These are phyloP conservation scores for Adelosebastes latens DNA, from an alignment of 2,797 vertebrate species.

Conservation along the genomic window DNA sequence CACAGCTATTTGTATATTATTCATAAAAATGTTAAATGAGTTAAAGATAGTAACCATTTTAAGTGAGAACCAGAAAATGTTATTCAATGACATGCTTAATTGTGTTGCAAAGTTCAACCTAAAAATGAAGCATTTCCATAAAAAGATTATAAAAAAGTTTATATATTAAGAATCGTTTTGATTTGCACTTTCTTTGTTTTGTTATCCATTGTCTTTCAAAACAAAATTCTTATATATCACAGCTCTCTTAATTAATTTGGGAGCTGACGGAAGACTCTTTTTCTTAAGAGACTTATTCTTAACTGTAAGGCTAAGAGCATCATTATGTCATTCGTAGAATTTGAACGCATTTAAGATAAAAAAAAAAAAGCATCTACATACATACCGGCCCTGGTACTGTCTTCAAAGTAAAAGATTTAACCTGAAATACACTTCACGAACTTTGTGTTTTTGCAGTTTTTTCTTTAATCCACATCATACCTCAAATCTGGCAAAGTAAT, in stretches of 20 bases:
- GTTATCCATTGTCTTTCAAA: background rate
- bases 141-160: background rate
- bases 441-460: background rate
- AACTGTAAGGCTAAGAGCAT: background rate
- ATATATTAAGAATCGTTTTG: background rate
- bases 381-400: background rate
- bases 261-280: background rate
- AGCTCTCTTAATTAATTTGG: background rate
- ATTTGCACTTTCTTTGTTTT: background rate
- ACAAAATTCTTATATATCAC: no score
- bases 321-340: background rate
- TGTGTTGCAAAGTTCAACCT: background rate
- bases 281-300: background rate
- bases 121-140: background rate
- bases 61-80: accelerated
- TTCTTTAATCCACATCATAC: background rate
- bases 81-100: background rate
- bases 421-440: background rate
- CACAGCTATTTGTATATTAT: background rate
- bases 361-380: background rate
- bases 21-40: background rate
- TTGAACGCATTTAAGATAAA: background rate
- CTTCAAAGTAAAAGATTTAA: background rate
- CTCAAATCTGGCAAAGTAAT: background rate
- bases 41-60: background rate